phyloP scores from a whole-genome alignment of 2,797 vertebrate species.

The Alosa sapidissima region DNA sequence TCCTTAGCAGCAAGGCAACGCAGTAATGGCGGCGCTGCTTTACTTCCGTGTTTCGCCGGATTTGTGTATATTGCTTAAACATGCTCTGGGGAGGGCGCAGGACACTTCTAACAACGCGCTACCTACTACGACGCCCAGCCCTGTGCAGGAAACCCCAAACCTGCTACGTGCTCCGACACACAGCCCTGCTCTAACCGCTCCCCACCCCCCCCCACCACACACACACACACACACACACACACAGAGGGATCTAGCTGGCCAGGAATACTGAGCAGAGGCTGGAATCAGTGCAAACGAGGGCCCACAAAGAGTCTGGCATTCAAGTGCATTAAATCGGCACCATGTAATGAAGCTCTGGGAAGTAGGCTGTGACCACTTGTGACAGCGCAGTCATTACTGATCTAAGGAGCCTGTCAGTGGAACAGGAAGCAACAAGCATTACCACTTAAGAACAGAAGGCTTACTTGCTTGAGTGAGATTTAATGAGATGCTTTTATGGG shows the following conservation, averaged over 20 bases:
- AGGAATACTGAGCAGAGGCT: neutral
- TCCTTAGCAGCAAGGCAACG: too few species aligned
- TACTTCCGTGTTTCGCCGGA: too few species aligned
- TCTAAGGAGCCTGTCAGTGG: neutral
- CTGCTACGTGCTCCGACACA: neutral
- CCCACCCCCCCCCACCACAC: too few species aligned
- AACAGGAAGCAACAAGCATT: neutral
- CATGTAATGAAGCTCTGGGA: constrained; percentile 3
- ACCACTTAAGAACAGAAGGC: neutral
- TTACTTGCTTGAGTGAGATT: neutral
- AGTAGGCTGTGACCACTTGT: neutral
- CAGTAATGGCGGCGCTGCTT: too few species aligned
- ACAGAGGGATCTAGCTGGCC: neutral
- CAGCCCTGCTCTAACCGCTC: too few species aligned
- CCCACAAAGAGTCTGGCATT: neutral
- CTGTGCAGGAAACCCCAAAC: too few species aligned
- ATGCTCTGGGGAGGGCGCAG: too few species aligned
- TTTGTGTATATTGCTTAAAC: too few species aligned
- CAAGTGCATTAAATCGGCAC: neutral
- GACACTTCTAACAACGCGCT: too few species aligned
- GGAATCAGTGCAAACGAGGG: neutral
- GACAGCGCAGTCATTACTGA: neutral
- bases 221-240: too few species aligned
- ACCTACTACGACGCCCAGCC: too few species aligned
- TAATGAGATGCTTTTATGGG: neutral